Conservation (phyloP, 2,888 invertebrate genomes). For the Allygus modestus region DNA sequence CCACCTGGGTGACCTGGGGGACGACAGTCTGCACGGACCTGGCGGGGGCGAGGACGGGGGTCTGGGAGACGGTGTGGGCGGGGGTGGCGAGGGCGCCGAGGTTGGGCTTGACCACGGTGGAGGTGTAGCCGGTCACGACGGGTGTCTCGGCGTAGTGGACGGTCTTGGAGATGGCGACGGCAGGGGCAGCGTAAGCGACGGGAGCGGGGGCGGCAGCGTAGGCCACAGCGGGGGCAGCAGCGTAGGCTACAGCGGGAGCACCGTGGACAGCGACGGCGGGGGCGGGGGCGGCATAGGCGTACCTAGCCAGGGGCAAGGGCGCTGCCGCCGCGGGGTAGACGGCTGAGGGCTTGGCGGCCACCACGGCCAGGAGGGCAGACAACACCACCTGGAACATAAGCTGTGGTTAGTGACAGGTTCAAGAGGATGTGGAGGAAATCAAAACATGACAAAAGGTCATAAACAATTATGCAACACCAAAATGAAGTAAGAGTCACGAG, state of each 20-base stretch:
- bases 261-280: slow-evolving; percentile 71
- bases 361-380: slow-evolving; percentile 73
- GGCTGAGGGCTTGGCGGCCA: slow-evolving; percentile 71
- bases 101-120: slow-evolving; percentile 72
- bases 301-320: slow-evolving; percentile 72
- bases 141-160: slow-evolving; percentile 72
- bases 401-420: background rate
- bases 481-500: too few relatives aligned
- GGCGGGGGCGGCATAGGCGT: slow-evolving; percentile 70
- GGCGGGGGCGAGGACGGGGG: slow-evolving; percentile 72
- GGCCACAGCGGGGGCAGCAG: slow-evolving; percentile 66
- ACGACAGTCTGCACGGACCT: slow-evolving; percentile 72
- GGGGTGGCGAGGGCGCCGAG: slow-evolving; percentile 71
- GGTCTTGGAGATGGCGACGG: slow-evolving; percentile 71
- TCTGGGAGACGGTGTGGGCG: slow-evolving; percentile 70
- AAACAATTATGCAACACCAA: too few relatives aligned
- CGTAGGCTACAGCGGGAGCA: slow-evolving; percentile 64
- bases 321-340: slow-evolving; percentile 68
- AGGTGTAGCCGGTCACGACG: slow-evolving; percentile 73
- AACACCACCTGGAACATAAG: slow-evolving; percentile 71
- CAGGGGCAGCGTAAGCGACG: slow-evolving; percentile 69
- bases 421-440: too few relatives aligned
- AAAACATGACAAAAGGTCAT: too few relatives aligned
- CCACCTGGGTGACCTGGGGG: slow-evolving; percentile 71
- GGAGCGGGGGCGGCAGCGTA: slow-evolving; percentile 67